Conservation (phyloP, 2,888 invertebrate genomes). For the Malthinus seriepunctatus region DNA sequence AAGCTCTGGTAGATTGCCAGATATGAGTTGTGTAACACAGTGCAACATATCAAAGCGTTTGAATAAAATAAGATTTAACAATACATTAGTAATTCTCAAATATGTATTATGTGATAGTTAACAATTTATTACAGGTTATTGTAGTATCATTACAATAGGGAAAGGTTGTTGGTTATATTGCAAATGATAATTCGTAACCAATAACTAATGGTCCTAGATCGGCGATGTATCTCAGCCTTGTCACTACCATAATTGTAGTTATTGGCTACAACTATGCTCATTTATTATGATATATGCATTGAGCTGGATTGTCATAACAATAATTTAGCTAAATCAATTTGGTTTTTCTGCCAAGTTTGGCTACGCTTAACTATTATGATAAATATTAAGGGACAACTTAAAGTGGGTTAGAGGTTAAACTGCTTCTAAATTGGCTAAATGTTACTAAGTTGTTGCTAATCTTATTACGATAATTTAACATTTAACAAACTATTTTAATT, state of each 20-base stretch:
- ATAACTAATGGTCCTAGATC: conserved; percentile 49
- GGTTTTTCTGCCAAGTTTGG: conserved; percentile 50
- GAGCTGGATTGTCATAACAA: conserved; percentile 51
- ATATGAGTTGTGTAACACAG: no score
- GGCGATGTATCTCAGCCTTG: conserved; percentile 52
- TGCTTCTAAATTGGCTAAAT: conserved; percentile 52
- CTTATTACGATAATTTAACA: no score
- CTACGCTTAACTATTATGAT: conserved; percentile 52
- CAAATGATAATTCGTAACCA: conserved; percentile 29
- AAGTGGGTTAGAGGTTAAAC: conserved; percentile 16
- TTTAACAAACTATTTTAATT: no score
- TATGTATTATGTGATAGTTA: neutral
- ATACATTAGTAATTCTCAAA: neutral
- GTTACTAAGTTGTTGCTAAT: conserved; percentile 38
- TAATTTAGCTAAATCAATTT: conserved; percentile 55
- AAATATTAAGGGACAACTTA: conserved; percentile 53
- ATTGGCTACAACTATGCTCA: conserved; percentile 55
- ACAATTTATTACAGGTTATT: conserved; percentile 7
- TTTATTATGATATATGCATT: conserved; percentile 52
- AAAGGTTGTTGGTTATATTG: conserved; percentile 22
- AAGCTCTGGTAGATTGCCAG: no score
- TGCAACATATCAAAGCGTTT: no score
- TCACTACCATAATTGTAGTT: conserved; percentile 54
- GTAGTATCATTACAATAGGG: conserved; percentile 11
- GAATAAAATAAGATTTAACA: no score